Base-by-base conservation (phyloP, 2,888 invertebrate genomes). In the Aromia moschata region DNA sequence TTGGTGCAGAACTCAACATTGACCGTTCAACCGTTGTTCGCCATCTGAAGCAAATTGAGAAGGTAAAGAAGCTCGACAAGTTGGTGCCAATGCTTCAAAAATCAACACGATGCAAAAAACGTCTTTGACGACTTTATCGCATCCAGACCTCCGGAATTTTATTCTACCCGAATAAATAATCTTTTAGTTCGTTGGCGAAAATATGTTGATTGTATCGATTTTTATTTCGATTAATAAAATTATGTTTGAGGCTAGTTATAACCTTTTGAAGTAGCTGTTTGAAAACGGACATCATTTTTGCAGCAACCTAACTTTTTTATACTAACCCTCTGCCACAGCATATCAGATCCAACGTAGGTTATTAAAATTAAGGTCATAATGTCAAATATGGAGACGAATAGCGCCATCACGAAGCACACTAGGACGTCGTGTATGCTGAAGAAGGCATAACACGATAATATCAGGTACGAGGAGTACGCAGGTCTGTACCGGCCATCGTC, bases 401-500 rank as follows among this genome's bases (percentile, higher is more conserved):
- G 64, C 0, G 93, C 94, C 47, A 93, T 81, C 16, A 89, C 73
- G 17, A 90, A 84, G 0, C 91, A 89, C 62, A 90, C 83, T 62
- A 87, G 84, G 74, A 91, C 89, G 74, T 89, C 87, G 15, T 90
- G 86, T 73, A 94, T 84, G 0, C 94, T 93, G 67, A 95, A 83
- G 79, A 95, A 94, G 65, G 94, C 88, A 78, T 94, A 94, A 62
- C 91, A 88, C 1, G 91, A 89, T 47, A 95, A 84, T 1, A 94
- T 83, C 1, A 90, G 86, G 77, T 90, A 87, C 0, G 89, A 87
- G 1, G 88, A 84, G 73, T 90, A 91, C 0, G 89, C 88, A 12
- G 92, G 91, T 53, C 90, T 84, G 0, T 88, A 78, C 1, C 81
- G 70, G 14, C 64, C 71, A 10, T 74, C 84, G 63, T 82, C 81